Evolutionary conservation across 2,113 vertebrate genomes (phyloP).

Genomic region (Cacatua alba): DNA sequence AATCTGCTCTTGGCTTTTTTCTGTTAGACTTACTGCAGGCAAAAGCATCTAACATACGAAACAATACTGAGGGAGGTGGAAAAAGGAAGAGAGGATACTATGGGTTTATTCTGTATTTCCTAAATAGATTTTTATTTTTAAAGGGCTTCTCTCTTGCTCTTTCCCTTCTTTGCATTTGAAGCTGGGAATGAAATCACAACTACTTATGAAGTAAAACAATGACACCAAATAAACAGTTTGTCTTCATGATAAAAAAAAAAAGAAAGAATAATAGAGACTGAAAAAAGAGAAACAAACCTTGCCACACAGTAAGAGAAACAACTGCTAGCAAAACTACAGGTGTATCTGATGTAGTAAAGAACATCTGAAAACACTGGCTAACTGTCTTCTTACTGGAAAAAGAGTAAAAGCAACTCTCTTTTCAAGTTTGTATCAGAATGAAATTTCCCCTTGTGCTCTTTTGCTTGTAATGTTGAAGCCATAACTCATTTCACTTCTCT

Average conservation of each 20-base stretch:
- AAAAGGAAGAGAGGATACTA: background rate
- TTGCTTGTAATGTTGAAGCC: background rate
- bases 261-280: background rate
- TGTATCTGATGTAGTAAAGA: background rate
- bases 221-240: background rate
- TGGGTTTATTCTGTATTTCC: background rate
- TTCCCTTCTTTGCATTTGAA: background rate
- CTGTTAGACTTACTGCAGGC: background rate
- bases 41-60: background rate
- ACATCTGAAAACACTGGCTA: background rate
- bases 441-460: background rate
- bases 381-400: background rate
- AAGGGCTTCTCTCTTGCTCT: background rate
- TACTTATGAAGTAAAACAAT: background rate
- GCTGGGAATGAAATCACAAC: background rate
- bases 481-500: background rate
- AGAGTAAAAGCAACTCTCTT: background rate
- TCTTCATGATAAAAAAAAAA: background rate
- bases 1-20: background rate
- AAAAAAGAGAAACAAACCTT: rapidly evolving
- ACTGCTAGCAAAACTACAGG: background rate
- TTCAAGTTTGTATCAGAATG: background rate
- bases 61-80: background rate
- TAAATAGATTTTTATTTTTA: background rate
- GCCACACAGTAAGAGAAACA: background rate